phyloP scores from a whole-genome alignment of 2,113 vertebrate species.

The Misgurnus mizolepis region DNA sequence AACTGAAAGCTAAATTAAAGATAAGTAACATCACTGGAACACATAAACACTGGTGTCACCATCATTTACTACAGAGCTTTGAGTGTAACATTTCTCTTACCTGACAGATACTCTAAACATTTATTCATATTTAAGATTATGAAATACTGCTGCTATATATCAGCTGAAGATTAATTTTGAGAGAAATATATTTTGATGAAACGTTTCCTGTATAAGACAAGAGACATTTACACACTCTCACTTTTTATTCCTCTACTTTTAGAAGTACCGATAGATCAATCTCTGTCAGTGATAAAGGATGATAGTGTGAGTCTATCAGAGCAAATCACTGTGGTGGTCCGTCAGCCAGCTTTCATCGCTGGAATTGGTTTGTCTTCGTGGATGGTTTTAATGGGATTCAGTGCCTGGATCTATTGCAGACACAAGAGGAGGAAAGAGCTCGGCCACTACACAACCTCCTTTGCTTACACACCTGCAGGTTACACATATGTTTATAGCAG shows the following conservation, averaged over 20 bases:
- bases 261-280: constrained; percentile 67
- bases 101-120: constrained; percentile 4
- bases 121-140: not conserved
- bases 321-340: constrained; percentile 79
- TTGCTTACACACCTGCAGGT: constrained; percentile 91
- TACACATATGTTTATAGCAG: constrained; percentile 27
- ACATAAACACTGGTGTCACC: not conserved
- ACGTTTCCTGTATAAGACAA: constrained; percentile 14
- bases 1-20: too few species aligned
- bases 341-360: constrained; percentile 88
- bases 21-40: not conserved
- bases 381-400: constrained; percentile 84
- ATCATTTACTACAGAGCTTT: not conserved
- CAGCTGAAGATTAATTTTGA: not conserved
- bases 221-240: constrained; percentile 6
- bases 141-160: not conserved
- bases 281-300: constrained; percentile 63
- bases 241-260: constrained; percentile 38
- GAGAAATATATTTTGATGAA: constrained; percentile 11
- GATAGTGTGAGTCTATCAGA: constrained; percentile 73
- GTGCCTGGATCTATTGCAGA: constrained; percentile 86
- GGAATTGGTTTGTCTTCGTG: constrained; percentile 86
- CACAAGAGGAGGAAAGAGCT: constrained; percentile 89
- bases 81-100: constrained; percentile 18
- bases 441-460: constrained; percentile 93